These are phyloP conservation scores for Eolophus roseicapilla DNA, from an alignment of 2,113 vertebrate genomes.

Conservation along the genomic window DNA sequence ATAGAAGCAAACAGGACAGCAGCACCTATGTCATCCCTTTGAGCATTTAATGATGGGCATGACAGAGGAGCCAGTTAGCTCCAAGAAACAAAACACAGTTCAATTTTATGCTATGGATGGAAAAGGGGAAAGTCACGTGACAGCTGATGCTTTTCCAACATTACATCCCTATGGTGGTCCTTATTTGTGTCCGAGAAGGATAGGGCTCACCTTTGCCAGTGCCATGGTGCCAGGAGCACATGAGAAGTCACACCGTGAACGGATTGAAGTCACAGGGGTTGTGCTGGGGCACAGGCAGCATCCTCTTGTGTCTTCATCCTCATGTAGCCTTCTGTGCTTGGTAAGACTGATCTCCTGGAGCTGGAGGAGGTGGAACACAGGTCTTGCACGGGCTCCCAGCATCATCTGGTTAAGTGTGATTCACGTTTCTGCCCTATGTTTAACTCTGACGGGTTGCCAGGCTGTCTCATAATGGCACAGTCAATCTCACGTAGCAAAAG, in stretches of 20 bases:
- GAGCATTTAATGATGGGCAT: neutral
- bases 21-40: neutral
- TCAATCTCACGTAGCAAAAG: neutral
- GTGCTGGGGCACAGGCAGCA: neutral
- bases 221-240: fast-evolving
- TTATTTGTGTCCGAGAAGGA: neutral
- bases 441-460: neutral
- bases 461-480: neutral
- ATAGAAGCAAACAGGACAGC: neutral
- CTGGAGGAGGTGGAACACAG: neutral
- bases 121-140: neutral
- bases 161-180: neutral
- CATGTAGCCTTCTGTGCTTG: fast-evolving
- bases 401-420: neutral
- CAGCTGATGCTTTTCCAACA: neutral
- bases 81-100: neutral
- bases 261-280: neutral
- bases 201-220: neutral
- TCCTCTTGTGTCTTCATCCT: fast-evolving
- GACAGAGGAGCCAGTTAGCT: neutral
- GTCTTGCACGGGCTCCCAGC: neutral
- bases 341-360: neutral
- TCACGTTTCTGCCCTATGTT: neutral
- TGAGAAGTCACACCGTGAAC: fast-evolving
- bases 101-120: neutral